Evolutionary conservation across 2,888 invertebrate species (phyloP), one percentile per base, ranked within the genome.

Genomic region (Agrochola macilenta): DNA sequence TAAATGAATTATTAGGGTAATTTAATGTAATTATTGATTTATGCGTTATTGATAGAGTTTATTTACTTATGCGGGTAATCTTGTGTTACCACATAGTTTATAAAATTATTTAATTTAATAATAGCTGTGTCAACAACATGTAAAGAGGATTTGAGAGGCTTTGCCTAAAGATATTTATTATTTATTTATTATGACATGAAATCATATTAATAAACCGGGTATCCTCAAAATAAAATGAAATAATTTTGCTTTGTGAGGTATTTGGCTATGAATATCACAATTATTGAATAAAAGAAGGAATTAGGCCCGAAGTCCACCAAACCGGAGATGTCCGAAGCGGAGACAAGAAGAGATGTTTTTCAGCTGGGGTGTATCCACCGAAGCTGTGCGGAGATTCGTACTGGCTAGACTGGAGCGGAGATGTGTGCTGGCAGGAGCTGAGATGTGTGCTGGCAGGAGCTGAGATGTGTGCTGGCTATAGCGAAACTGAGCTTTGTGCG

Each of bases 1-100:
- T 96, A 88, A 87, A 60, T n/a, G n/a, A 89, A 30, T 52, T 54
- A 39, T 52, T 58, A 52, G 12, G 4, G 0, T n/a, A 20, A 52
- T 49, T 49, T 46, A 12, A 46, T 46, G 12, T 46, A 2, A 43
- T 30, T 7, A 35, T 43, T 69, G 2, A 57, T 49, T 49, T 8
- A 65, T 26, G 30, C 49, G 2, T 73, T 23, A 14, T 49, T 66
- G 14, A 68, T 57, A 49, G 0, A 79, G 26, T 64, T 43, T n/a
- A 30, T 20, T 49, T n/a, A 68, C 30, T 26, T 74, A 69, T 46
- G 39, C 64, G 57, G 83, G 74, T 82, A 74, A n/a, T 63, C 2
- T 49, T 58, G 49, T 54, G 23, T 35, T 69, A 26, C 14, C 8
- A 23, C 68, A 65, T 73, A 65, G 9, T 39, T 46, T 66, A 49